A percentile compares a stretch with the other conserved stretches of the same genome.
Conservation (phyloP, 2,797 vertebrate species). For the Ctenopoma multispine region DNA sequence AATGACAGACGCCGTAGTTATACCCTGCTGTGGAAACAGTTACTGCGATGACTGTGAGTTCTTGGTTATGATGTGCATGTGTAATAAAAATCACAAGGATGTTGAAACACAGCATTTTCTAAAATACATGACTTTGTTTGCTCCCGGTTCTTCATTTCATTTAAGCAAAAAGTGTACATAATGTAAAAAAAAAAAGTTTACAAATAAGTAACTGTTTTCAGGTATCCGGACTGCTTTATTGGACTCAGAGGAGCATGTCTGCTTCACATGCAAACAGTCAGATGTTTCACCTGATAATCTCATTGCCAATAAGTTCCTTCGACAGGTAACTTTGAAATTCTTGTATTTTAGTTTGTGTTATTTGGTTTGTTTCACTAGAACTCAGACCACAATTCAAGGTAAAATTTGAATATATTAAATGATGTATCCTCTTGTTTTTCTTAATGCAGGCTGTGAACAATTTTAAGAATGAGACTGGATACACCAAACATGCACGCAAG, state of each 20-base stretch:
- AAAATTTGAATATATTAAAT: not conserved
- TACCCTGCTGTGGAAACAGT: slow-evolving; percentile 99
- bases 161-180: no score
- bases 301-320: slow-evolving; percentile 98
- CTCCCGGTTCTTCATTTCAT: no score
- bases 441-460: slow-evolving; percentile 94
- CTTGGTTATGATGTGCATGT: not conserved
- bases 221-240: slow-evolving; percentile 94
- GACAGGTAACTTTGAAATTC: slow-evolving; percentile 87
- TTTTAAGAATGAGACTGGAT: slow-evolving; percentile 98
- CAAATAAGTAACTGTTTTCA: slow-evolving; percentile 63
- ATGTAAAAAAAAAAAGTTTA: no score
- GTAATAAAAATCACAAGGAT: not conserved
- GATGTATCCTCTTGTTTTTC: not conserved
- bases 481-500: slow-evolving; percentile 89
- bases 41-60: slow-evolving; percentile 97
- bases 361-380: not conserved
- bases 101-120: not conserved
- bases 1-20: slow-evolving; percentile 97
- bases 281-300: slow-evolving; percentile 97
- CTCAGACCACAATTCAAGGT: not conserved
- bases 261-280: slow-evolving; percentile 94
- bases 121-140: not conserved
- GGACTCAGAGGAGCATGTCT: slow-evolving; percentile 96
- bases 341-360: not conserved